Conservation (phyloP, 2,797 vertebrate species). For the Sciurus carolinensis region DNA sequence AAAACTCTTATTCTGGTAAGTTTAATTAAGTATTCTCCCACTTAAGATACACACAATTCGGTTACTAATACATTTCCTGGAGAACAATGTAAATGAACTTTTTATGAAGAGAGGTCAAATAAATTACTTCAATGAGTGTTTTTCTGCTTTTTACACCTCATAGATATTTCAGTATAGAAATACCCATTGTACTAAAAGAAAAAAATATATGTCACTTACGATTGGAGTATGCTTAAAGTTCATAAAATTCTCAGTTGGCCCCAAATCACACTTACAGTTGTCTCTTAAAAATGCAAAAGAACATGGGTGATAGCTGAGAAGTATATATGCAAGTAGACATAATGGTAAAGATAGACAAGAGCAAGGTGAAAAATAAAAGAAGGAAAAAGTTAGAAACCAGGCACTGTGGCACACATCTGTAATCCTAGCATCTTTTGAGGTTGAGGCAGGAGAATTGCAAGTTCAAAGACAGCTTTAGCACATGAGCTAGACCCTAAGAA, state of each 20-base stretch:
- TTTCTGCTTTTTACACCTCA: constrained; percentile 51
- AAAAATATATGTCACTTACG: not conserved
- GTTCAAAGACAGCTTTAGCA: too few relatives aligned
- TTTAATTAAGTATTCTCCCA: constrained; percentile 75
- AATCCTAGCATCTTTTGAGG: too few relatives aligned
- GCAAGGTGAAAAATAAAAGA: not conserved
- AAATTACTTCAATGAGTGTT: constrained; percentile 50
- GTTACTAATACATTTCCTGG: constrained; percentile 29
- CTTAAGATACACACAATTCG: constrained; percentile 51
- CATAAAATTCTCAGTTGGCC: not conserved
- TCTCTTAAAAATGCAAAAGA: constrained; percentile 40
- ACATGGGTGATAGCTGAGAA: not conserved
- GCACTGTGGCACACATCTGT: too few relatives aligned
- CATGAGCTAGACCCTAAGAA: too few relatives aligned
- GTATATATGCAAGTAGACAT: not conserved
- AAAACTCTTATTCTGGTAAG: constrained; percentile 68
- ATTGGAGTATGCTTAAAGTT: constrained; percentile 10
- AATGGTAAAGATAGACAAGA: not conserved
- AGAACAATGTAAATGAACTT: constrained; percentile 47
- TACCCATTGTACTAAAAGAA: not conserved
- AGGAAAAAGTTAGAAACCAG: not conserved
- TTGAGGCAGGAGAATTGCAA: too few relatives aligned
- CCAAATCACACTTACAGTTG: not conserved
- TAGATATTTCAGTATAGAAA: constrained; percentile 42
- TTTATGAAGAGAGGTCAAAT: constrained; percentile 50